A percentile compares a stretch with the other conserved stretches of the same genome.
Conservation (phyloP, 2,888 invertebrate genomes). For the Patella pellucida region DNA sequence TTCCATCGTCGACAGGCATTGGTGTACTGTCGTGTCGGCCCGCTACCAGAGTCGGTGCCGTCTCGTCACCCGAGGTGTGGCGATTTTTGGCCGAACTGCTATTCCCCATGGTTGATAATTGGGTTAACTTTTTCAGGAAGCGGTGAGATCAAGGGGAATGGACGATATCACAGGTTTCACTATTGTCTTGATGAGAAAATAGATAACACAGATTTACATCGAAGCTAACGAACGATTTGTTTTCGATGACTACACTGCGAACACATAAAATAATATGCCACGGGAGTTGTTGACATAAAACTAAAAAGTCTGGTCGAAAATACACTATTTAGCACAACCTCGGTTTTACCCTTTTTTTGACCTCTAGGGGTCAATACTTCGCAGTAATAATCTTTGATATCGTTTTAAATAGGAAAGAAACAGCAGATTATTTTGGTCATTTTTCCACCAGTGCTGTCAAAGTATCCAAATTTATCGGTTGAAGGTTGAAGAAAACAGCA, state of each 20-base stretch:
- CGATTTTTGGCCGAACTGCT: slow-evolving; percentile 41
- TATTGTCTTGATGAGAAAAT: no score
- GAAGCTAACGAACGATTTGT: no score
- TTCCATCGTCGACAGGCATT: slow-evolving; percentile 28
- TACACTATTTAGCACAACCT: slow-evolving; percentile 11
- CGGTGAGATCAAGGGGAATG: neutral
- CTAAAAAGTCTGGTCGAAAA: neutral
- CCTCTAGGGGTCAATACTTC: slow-evolving; percentile 17
- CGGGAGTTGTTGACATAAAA: neutral
- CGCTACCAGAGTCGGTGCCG: slow-evolving; percentile 56
- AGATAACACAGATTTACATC: no score
- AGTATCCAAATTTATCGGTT: neutral
- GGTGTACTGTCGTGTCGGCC: slow-evolving; percentile 35
- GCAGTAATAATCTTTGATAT: neutral
- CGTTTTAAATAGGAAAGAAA: neutral
- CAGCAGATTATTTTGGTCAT: neutral
- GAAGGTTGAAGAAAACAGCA: slow-evolving; percentile 8
- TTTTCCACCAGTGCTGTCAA: neutral
- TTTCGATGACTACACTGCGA: no score
- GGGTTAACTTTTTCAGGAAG: neutral
- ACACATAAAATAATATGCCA: neutral
- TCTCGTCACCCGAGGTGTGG: slow-evolving; percentile 59
- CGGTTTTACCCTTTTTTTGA: slow-evolving; percentile 18
- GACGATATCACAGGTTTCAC: neutral
- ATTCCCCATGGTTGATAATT: slow-evolving; percentile 34